These are phyloP conservation scores for Dermatemys mawii DNA, from an alignment of 2,113 vertebrate species.

Conservation along the genomic window DNA sequence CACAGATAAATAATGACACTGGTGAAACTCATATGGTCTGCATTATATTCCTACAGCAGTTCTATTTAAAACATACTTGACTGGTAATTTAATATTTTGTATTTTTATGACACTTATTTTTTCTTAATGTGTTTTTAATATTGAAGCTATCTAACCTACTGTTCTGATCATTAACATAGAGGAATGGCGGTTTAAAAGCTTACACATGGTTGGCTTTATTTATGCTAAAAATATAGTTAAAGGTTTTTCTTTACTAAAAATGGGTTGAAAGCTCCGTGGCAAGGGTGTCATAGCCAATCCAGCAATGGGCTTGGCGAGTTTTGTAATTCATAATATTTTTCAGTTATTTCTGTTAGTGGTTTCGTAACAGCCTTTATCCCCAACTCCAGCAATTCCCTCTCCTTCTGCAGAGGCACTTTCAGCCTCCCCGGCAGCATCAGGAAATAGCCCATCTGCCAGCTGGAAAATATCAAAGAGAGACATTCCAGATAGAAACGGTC, in stretches of 20 bases:
- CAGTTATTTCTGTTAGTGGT: background rate
- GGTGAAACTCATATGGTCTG: background rate
- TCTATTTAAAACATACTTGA: background rate
- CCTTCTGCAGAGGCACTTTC: accelerated
- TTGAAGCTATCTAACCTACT: slow-evolving; percentile 10
- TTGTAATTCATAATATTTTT: background rate
- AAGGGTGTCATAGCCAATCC: background rate
- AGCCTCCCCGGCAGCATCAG: background rate
- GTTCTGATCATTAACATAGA: background rate
- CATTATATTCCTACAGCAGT: background rate
- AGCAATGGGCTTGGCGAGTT: background rate
- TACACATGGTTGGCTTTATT: background rate
- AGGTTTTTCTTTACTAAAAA: background rate
- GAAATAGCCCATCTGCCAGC: background rate
- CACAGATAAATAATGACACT: background rate
- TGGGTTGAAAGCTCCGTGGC: background rate
- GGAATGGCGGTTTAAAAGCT: background rate
- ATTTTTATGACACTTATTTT: background rate
- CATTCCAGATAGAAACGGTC: background rate
- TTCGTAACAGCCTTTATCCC: background rate
- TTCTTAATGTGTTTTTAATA: slow-evolving; percentile 37
- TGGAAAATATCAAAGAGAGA: background rate
- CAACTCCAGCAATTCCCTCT: background rate
- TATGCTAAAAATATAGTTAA: background rate
- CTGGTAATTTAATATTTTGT: background rate